A percentile compares a stretch with the other conserved stretches of the same genome.
Evolutionary conservation across 2,797 vertebrate genomes (phyloP).

Genomic region (Sorex maritimensis): DNA sequence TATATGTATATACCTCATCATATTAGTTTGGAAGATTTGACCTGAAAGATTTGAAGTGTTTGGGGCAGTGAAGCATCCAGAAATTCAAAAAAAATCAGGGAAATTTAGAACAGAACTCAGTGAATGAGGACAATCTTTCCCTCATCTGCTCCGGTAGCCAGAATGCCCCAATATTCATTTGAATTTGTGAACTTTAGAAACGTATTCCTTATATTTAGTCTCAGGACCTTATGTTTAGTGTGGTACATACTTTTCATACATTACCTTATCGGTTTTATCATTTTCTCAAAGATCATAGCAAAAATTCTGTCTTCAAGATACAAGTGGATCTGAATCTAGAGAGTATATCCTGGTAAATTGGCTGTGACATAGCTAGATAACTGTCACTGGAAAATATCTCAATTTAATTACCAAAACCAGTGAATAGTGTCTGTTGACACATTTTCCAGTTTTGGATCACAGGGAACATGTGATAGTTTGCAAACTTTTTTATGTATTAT

Average conservation of each 20-base stretch:
- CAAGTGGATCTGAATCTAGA: neutral
- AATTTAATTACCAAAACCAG: conserved; percentile 17
- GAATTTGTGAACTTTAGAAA: neutral
- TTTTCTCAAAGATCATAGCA: neutral
- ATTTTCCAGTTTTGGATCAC: neutral
- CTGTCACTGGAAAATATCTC: neutral
- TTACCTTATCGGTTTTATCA: conserved; percentile 35
- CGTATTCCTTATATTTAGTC: neutral
- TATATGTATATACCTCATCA: conserved; percentile 30
- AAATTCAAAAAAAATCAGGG: neutral
- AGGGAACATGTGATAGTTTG: neutral
- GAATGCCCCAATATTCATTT: neutral
- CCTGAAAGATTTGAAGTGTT: conserved; percentile 68
- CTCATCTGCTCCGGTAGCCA: neutral
- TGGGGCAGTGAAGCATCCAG: conserved; percentile 44
- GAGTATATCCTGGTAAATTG: neutral
- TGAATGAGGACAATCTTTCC: neutral
- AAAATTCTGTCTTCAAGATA: conserved; percentile 24
- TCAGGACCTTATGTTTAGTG: neutral
- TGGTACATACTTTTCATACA: neutral
- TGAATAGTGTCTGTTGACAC: neutral
- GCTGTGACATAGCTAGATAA: neutral
- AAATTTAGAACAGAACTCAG: neutral
- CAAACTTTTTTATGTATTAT: conserved; percentile 9
- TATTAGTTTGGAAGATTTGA: conserved; percentile 55